Conservation (phyloP, 1,140 invertebrate genomes). For the Lineus longissimus region DNA sequence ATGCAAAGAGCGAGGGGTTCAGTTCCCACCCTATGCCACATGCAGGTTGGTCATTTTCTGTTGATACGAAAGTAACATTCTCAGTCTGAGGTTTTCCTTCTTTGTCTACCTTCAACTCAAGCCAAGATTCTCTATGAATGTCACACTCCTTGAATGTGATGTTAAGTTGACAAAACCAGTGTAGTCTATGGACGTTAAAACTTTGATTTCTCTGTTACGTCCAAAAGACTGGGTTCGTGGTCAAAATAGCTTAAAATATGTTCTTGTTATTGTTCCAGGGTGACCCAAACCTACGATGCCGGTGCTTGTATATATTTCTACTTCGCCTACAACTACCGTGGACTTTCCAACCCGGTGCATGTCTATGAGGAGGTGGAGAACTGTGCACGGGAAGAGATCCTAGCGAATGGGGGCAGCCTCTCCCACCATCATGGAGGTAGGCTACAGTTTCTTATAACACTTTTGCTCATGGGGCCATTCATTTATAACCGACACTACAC, state of each 20-base stretch:
- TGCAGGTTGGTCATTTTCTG: conserved; percentile 51
- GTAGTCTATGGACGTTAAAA: no score
- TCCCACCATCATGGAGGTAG: conserved; percentile 88
- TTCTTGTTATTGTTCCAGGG: conserved; percentile 62
- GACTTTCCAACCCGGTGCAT: conserved; percentile 65
- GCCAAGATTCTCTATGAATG: no score
- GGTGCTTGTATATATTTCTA: conserved; percentile 99
- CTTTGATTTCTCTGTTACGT: no score
- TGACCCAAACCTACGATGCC: conserved; percentile 95
- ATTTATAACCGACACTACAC: background rate
- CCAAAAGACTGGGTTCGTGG: no score
- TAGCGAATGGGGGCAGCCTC: conserved; percentile 84
- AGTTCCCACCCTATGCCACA: conserved; percentile 53
- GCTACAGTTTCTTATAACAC: conserved; percentile 3
- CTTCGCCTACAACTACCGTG: conserved; percentile 81
- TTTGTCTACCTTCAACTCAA: no score
- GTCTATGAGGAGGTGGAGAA: conserved; percentile 74
- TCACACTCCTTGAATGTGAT: no score
- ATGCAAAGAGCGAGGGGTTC: conserved; percentile 61
- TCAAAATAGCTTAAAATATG: no score
- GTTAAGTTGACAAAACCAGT: no score
- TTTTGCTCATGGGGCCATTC: no score
- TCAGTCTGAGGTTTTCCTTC: no score
- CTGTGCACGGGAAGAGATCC: conserved; percentile 84
- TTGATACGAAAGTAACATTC: no score